phyloP scores from a whole-genome alignment of 2,888 invertebrate genomes.

The Bembecia ichneumoniformis region DNA sequence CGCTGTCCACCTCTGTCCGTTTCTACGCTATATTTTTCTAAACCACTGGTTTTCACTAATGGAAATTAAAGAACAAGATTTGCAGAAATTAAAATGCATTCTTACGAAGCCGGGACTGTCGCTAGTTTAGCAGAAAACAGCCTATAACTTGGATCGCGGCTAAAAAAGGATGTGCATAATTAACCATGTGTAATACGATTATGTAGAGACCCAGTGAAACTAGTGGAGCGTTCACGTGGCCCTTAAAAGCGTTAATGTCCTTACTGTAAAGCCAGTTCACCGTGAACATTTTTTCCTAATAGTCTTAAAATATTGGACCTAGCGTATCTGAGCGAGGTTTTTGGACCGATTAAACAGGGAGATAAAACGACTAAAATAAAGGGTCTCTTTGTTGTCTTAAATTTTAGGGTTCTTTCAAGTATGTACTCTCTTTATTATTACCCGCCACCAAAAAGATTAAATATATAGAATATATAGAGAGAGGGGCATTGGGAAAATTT shows the following conservation, averaged over 20 bases:
- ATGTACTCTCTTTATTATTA: no score
- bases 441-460: no score
- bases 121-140: not conserved
- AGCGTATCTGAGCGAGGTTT: not conserved
- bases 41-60: no score
- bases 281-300: slow-evolving; percentile 20
- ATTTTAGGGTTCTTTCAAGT: no score
- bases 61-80: no score
- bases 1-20: no score
- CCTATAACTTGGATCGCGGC: slow-evolving; percentile 4
- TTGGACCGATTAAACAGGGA: not conserved
- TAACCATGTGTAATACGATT: slow-evolving; percentile 58
- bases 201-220: slow-evolving; percentile 29
- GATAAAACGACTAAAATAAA: not conserved
- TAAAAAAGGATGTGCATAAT: slow-evolving; percentile 51
- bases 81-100: no score
- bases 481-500: no score
- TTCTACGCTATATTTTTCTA: no score
- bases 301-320: not conserved
- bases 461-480: no score
- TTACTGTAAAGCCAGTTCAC: slow-evolving; percentile 16
- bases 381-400: no score
- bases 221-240: slow-evolving; percentile 28
- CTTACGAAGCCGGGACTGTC: no score
- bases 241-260: slow-evolving; percentile 19